Base-by-base conservation (phyloP, 1,140 invertebrate genomes). In the Proales similis region DNA sequence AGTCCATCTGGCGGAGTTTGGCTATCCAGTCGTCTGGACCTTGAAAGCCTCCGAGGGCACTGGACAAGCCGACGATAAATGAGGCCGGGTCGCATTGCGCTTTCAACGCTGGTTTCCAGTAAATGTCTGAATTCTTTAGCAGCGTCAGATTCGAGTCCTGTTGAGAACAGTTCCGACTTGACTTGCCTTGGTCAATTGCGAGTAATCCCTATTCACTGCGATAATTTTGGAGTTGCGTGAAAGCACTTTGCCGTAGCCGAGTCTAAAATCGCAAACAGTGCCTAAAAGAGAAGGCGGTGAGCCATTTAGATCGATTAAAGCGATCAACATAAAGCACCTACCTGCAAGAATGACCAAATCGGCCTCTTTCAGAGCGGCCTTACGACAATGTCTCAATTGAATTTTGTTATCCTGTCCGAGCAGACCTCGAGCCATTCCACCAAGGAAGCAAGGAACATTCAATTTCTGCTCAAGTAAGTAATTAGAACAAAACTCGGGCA, bases 211-310 rank as follows among this genome's bases (percentile, higher is more conserved):
- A 70, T 84, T 84, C 14, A 84, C 72, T 17, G 80, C 72, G 65
- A 84, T 79, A 48, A 84, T 80, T 67, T 82, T 81, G 1, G 79
- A 78, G 66, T 75, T 77, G 51, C 73, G 73, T n/a, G 74, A 81
- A 5, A 84, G 68, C 11, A 74, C 70, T 64, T 80, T 69, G 3
- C 82, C 82, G 71, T 84, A 84, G 6, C 76, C 71, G 2, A 84
- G 70, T 30, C 82, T 72, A 67, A 84, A 84, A 72, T 84, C 82
- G 71, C 81, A 82, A n/a, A 84, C 79, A 46, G 80, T 69, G 78
- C 79, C 82, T 64, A 80, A 80, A n/a, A n/a, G n/a, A n/a, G n/a
- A n/a, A n/a, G n/a, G n/a, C n/a, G n/a, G n/a, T n/a, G n/a, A n/a
- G n/a, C n/a, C n/a, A n/a, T n/a, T n/a, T n/a, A n/a, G n/a, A n/a